Conservation (phyloP, 2,113 vertebrate genomes). For the Alouatta palliata region DNA sequence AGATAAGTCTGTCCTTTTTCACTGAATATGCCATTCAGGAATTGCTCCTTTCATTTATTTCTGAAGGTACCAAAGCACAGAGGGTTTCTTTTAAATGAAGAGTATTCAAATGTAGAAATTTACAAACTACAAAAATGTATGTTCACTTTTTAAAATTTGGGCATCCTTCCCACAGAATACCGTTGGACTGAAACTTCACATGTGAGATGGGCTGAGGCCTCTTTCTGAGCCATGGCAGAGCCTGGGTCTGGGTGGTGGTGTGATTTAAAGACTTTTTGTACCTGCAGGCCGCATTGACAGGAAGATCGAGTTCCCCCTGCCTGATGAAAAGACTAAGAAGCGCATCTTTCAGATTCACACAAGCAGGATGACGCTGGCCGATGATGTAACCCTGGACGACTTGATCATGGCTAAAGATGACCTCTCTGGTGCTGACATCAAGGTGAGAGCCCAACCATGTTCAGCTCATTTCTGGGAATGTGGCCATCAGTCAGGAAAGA, state of each 20-base stretch:
- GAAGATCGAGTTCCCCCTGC: slow-evolving; percentile 98
- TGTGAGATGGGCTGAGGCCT: background rate
- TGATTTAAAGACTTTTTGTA: background rate
- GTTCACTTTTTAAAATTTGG: background rate
- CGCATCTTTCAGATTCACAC: slow-evolving; percentile 99
- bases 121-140: background rate
- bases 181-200: fast-evolving
- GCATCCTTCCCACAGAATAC: background rate
- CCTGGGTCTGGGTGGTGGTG: background rate
- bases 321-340: slow-evolving; percentile 97
- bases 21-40: background rate
- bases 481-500: background rate
- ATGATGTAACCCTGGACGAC: slow-evolving; percentile 95
- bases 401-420: slow-evolving; percentile 98
- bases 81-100: background rate
- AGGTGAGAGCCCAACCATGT: slow-evolving; percentile 82
- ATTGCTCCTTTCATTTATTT: background rate
- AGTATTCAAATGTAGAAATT: background rate
- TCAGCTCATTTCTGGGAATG: background rate
- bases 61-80: background rate
- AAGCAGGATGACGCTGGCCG: slow-evolving; percentile 95
- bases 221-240: too few relatives aligned
- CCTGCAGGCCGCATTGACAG: slow-evolving; percentile 94
- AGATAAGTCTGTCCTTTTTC: background rate
- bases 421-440: slow-evolving; percentile 97